phyloP scores from a whole-genome alignment of 2,113 vertebrate species.

The Nycticryphes semicollaris region DNA sequence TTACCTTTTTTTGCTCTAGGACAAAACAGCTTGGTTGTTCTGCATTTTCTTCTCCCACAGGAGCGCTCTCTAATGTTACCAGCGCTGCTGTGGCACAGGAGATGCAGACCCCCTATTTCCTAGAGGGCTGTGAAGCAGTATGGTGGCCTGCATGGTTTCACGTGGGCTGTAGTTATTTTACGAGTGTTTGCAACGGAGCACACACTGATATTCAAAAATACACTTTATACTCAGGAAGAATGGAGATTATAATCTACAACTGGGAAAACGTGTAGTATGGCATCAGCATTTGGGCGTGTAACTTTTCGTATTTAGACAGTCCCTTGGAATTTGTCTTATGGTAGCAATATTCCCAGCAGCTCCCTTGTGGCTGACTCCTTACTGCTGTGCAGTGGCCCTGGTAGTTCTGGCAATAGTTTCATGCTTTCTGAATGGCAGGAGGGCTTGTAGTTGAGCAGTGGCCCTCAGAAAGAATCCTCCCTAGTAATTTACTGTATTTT shows the following conservation, averaged over 20 bases:
- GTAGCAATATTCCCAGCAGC: background rate
- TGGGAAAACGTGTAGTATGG: background rate
- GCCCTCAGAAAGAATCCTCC: background rate
- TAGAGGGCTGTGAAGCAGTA: background rate
- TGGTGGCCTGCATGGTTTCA: background rate
- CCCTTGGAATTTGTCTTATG: background rate
- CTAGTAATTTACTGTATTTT: background rate
- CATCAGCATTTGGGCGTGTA: background rate
- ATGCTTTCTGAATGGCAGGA: background rate
- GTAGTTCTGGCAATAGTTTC: background rate
- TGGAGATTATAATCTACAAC: background rate
- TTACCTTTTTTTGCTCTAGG: background rate
- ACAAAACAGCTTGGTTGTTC: background rate
- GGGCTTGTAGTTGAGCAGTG: background rate
- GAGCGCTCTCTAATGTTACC: background rate
- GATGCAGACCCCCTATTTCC: background rate
- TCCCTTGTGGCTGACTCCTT: background rate
- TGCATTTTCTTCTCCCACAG: background rate
- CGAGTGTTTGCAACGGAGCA: background rate
- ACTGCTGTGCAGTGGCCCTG: background rate
- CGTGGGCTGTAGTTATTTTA: background rate
- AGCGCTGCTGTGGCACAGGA: background rate
- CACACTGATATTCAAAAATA: background rate
- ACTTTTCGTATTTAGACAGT: background rate
- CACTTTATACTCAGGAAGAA: background rate